Base-by-base conservation (phyloP, 2,113 vertebrate species). In the Carassius auratus region DNA sequence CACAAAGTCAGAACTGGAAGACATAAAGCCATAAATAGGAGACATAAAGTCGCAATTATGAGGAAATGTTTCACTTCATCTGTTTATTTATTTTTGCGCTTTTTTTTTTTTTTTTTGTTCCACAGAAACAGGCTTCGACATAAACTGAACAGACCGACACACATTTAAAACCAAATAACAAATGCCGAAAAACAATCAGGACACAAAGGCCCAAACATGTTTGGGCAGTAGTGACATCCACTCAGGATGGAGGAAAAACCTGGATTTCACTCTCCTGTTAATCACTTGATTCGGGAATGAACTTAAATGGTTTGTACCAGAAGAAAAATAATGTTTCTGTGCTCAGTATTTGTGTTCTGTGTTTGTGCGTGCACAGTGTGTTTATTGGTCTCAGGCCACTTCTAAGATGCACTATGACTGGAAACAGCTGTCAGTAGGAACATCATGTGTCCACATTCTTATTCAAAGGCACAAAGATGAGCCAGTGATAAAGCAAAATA, bases 351-450 rank as follows among this genome's bases (percentile, higher is more conserved):
- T 69, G 42, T 14, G n/a, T 23, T 45, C 61, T 61, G 57, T 76
- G 74, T 23, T 15, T 75, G 73, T 75, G 76, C 15, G 19, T 59
- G 30, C 52, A 57, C 55, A 45, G 79, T 71, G 79, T 83, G 66
- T 83, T 83, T 73, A 83, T 59, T 83, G 50, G 48, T 83, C 81
- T 83, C 81, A 57, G 50, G 81, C 68, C 68, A 83, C 48, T 83
- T 59, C 33, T 83, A 57, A 73, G 50, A 83, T 57, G 30, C 30
- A 14, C 50, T 10, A 30, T 83, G 81, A 83, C 66, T 73, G 48
- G 68, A 83, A 83, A 83, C 81, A 83, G 19, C 81, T 83, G 81
- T 83, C 48, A 26, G 21, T 55, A 33, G 59, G 68, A 83, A 42
- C 66, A 73, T 26, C 17, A 73, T 42, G 66, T n/a, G 30, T 83